A percentile compares a stretch with the other conserved stretches of the same genome.
Conservation (phyloP, 2,888 invertebrate genomes). For the Drosophila nigricruria region DNA sequence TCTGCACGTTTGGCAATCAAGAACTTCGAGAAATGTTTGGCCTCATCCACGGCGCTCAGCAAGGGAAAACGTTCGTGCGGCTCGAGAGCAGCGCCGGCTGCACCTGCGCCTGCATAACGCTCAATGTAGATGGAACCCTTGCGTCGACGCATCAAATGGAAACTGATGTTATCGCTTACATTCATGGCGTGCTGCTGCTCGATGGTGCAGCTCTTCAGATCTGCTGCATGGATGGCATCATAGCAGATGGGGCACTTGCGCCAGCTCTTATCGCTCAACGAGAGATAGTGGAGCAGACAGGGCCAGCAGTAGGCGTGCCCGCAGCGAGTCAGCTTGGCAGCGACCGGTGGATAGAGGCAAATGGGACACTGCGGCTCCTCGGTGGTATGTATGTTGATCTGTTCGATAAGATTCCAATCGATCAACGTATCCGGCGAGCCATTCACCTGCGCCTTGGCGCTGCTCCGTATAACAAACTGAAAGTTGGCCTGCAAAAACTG, state of each 20-base stretch:
- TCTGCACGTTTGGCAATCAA: conserved; percentile 90
- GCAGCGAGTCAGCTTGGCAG: conserved; percentile 96
- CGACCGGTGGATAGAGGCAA: conserved; percentile 93
- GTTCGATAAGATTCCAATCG: conserved; percentile 96
- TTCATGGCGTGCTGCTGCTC: conserved; percentile 81
- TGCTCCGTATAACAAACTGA: conserved; percentile 96
- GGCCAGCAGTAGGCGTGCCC: conserved; percentile 99
- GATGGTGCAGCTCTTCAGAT: conserved; percentile 91
- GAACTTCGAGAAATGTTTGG: conserved; percentile 88
- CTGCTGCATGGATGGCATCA: conserved; percentile 91
- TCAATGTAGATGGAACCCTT: conserved; percentile 87
- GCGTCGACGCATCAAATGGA: conserved; percentile 94
- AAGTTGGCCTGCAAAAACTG: conserved; percentile 98
- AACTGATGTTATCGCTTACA: conserved; percentile 89
- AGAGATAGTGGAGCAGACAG: conserved; percentile 96
- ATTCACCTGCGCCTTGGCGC: conserved; percentile 90
- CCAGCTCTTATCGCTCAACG: conserved; percentile 93
- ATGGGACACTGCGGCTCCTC: conserved; percentile 94
- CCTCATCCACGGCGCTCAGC: conserved; percentile 86
- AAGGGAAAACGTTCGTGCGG: conserved; percentile 81
- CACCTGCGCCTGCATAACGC: conserved; percentile 53
- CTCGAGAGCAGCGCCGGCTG: conserved; percentile 29
- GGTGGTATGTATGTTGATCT: conserved; percentile 91
- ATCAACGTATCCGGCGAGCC: conserved; percentile 95
- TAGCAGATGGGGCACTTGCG: conserved; percentile 97